Conservation (phyloP, 2,888 invertebrate species). For the Cremastinae sp. region DNA sequence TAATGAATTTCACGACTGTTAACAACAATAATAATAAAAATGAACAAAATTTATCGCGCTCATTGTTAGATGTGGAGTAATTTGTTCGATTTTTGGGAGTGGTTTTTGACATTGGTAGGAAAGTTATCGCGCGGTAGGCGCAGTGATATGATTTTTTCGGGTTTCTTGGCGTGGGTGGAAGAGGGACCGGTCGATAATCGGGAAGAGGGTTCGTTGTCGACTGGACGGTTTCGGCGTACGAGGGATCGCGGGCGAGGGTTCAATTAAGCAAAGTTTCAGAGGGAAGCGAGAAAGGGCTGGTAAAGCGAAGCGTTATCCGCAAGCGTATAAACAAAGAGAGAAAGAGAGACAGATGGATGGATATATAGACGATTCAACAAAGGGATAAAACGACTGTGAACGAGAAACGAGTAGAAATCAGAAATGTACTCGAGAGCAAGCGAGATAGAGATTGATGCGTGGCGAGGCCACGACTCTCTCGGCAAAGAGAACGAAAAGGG, state of each 20-base stretch:
- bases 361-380: not conserved
- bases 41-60: no score
- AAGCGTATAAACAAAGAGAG: not conserved
- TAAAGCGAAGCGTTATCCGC: not conserved
- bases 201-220: conserved; percentile 24
- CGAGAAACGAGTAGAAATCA: not conserved
- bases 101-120: not conserved
- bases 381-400: not conserved
- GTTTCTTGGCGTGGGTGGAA: conserved; percentile 15
- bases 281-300: not conserved
- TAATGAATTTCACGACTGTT: no score
- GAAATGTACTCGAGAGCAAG: conserved; percentile 3
- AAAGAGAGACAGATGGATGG: not conserved
- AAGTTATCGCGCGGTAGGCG: not conserved
- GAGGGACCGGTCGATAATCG: conserved; percentile 49
- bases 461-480: no score
- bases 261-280: conserved; percentile 51
- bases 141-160: conserved; percentile 50
- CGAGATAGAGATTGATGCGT: conserved; percentile 3
- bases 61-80: no score
- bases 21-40: no score
- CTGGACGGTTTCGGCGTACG: conserved; percentile 14
- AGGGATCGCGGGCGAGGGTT: conserved; percentile 32
- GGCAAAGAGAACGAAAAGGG: conserved; percentile 21
- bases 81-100: not conserved